These are phyloP conservation scores for Cataglyphis rosenhaueri DNA, from an alignment of 2,888 invertebrate genomes.

Conservation along the genomic window DNA sequence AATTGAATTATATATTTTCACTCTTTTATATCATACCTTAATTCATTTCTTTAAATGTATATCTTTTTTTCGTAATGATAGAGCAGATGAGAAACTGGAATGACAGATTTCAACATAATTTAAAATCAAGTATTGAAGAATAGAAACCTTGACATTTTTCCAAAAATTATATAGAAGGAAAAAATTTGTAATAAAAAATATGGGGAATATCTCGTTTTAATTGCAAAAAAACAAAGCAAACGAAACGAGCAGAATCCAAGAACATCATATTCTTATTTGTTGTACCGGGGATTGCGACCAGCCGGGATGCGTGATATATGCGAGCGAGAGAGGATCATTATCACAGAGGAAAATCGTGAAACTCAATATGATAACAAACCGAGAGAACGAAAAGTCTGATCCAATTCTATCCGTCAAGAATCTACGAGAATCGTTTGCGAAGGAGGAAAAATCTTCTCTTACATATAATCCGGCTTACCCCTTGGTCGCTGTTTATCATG, in stretches of 20 bases:
- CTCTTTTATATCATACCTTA: not conserved
- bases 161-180: not conserved
- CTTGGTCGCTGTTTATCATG: constrained; percentile 38
- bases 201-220: not conserved
- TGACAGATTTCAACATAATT: not conserved
- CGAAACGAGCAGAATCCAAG: not conserved
- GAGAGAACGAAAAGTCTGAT: not conserved
- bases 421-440: not conserved
- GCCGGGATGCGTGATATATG: not conserved
- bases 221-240: not conserved
- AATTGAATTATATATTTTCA: not conserved
- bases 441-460: not conserved
- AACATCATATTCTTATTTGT: not conserved
- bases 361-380: not conserved
- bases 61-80: not conserved
- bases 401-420: not conserved
- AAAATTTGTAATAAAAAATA: not conserved
- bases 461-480: constrained; percentile 27
- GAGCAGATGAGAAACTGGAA: not conserved
- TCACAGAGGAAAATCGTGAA: not conserved
- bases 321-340: not conserved
- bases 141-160: not conserved
- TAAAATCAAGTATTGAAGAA: not conserved
- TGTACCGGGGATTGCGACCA: not conserved
- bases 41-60: not conserved